These are phyloP conservation scores for Epinotia ramella DNA, from an alignment of 2,888 invertebrate species.

Conservation along the genomic window DNA sequence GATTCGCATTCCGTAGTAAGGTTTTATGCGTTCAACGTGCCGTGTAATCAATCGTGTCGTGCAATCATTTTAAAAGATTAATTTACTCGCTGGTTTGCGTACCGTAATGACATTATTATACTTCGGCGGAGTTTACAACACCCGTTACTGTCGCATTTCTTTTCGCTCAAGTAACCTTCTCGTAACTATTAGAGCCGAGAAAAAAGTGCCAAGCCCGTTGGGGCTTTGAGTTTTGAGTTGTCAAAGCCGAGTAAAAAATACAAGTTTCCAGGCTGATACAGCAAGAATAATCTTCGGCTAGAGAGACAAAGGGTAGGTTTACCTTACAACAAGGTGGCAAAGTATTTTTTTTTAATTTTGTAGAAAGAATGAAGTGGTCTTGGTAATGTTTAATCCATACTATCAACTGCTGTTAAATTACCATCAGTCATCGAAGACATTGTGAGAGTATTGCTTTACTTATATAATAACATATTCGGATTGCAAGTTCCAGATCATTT, in stretches of 20 bases:
- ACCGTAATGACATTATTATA: slow-evolving; percentile 2
- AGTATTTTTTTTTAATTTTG: slow-evolving; percentile 19
- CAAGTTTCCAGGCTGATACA: slow-evolving; percentile 38
- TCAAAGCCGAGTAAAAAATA: slow-evolving; percentile 41
- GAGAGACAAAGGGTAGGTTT: slow-evolving; percentile 55
- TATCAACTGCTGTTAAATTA: not conserved
- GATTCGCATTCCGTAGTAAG: too few relatives aligned
- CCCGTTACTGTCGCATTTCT: slow-evolving; percentile 11
- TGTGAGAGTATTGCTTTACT: not conserved
- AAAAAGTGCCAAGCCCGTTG: slow-evolving; percentile 21
- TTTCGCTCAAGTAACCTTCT: slow-evolving; percentile 30
- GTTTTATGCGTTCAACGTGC: too few relatives aligned
- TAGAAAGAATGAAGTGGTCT: not conserved
- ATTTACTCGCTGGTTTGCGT: not conserved
- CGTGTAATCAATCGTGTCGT: too few relatives aligned
- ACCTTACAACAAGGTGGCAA: slow-evolving; percentile 57
- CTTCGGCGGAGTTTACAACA: not conserved
- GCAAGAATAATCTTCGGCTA: slow-evolving; percentile 48
- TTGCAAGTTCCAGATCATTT: not conserved
- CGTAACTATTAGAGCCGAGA: slow-evolving; percentile 14
- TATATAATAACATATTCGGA: not conserved
- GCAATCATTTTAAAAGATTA: not conserved
- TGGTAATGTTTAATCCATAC: not conserved
- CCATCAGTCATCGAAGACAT: not conserved
- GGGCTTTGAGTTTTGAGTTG: too few relatives aligned